phyloP scores from a whole-genome alignment of 2,113 vertebrate genomes.

The Regulus satrapa region DNA sequence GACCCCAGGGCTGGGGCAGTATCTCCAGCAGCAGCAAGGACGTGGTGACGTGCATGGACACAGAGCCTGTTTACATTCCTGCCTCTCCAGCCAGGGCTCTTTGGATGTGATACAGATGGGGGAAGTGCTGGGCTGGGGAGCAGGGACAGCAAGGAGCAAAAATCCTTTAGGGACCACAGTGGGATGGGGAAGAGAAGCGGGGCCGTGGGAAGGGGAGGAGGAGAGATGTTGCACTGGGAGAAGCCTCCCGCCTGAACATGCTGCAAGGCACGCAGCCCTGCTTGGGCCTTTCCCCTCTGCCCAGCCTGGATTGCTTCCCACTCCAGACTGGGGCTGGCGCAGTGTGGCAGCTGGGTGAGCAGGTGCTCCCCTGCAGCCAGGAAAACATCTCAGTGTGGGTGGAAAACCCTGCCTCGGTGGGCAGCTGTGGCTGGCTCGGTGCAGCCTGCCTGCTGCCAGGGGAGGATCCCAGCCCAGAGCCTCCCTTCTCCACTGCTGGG shows the following conservation, averaged over 20 bases:
- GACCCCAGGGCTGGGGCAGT: background rate
- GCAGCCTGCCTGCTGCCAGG: background rate
- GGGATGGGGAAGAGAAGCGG: background rate
- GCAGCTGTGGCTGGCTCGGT: background rate
- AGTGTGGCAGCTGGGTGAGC: background rate
- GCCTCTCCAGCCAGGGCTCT: background rate
- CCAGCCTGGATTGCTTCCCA: background rate
- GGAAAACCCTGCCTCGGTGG: background rate
- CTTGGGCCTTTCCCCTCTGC: background rate
- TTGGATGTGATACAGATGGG: background rate
- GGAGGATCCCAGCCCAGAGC: background rate
- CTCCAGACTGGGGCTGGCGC: background rate
- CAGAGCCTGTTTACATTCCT: background rate
- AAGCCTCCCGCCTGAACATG: rapidly evolving
- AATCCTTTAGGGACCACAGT: background rate
- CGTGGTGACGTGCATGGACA: rapidly evolving
- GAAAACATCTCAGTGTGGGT: background rate
- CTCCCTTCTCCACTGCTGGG: background rate
- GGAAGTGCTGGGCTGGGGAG: background rate
- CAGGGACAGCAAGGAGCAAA: background rate
- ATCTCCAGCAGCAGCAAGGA: background rate
- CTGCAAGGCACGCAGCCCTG: background rate
- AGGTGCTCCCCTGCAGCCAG: background rate
- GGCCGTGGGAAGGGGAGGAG: background rate
- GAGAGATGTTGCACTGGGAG: background rate